Conservation (phyloP, 2,113 vertebrate species). For the Ibidorhyncha struthersii region DNA sequence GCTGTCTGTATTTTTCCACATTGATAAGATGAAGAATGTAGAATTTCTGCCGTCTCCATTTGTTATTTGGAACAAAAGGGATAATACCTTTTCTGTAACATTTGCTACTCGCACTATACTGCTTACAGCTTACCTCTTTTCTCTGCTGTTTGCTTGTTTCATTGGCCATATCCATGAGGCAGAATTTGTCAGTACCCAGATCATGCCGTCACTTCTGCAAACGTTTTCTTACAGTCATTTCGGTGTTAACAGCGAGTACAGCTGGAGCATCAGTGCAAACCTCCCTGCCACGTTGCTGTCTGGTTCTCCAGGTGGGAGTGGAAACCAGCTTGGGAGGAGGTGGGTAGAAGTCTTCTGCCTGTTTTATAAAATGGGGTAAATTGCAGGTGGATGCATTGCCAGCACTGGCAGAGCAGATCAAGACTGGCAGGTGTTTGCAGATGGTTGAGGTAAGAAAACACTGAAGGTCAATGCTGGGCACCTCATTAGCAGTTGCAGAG, state of each 20-base stretch:
- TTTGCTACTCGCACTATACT: not conserved
- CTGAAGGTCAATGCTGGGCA: not conserved
- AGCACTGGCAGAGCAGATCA: not conserved
- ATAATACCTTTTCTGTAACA: slow-evolving; percentile 18
- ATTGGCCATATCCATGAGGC: not conserved
- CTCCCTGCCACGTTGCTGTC: not conserved
- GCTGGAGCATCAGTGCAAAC: not conserved
- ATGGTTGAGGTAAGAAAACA: not conserved
- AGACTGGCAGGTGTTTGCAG: not conserved
- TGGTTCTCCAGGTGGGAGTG: not conserved
- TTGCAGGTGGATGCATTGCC: not conserved
- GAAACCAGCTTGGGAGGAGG: not conserved
- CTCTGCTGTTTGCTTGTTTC: not conserved
- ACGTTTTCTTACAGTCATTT: not conserved
- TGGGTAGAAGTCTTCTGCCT: not conserved
- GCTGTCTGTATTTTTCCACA: slow-evolving; percentile 39
- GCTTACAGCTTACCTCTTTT: not conserved
- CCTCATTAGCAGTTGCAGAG: not conserved
- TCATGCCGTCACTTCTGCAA: not conserved
- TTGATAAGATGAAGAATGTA: slow-evolving; percentile 59
- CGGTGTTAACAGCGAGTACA: not conserved
- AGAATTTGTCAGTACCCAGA: not conserved
- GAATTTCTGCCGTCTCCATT: slow-evolving; percentile 42
- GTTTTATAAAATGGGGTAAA: not conserved
- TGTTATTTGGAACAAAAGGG: slow-evolving; percentile 59